Conservation (phyloP, 2,888 invertebrate species). For the Synergus japonicus region DNA sequence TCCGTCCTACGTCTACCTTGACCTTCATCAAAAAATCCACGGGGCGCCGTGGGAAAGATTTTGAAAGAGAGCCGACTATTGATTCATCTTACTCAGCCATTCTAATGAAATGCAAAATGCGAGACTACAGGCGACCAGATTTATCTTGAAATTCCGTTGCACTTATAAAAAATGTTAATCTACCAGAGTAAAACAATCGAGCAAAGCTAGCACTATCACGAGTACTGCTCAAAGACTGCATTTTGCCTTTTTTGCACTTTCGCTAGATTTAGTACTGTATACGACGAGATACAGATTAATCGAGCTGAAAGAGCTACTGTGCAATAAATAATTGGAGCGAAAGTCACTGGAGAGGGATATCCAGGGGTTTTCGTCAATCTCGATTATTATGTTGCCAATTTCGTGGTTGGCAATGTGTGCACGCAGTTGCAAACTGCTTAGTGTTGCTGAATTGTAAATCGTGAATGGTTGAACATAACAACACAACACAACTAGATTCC, state of each 20-base stretch:
- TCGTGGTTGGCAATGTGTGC: slow-evolving; percentile 23
- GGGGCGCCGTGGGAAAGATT: not conserved
- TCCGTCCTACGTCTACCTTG: not conserved
- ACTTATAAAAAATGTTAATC: slow-evolving; percentile 14
- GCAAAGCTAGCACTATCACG: slow-evolving; percentile 25
- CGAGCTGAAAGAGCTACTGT: slow-evolving; percentile 36
- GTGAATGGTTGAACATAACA: slow-evolving; percentile 5
- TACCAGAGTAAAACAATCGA: slow-evolving; percentile 6
- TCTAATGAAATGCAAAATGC: slow-evolving; percentile 13
- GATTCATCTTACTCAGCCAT: slow-evolving; percentile 16
- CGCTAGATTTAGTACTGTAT: not conserved
- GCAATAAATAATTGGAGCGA: slow-evolving; percentile 36
- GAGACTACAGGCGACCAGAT: not conserved
- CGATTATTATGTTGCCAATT: slow-evolving; percentile 32
- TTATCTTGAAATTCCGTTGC: slow-evolving; percentile 4
- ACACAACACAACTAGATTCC: not conserved
- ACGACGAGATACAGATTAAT: slow-evolving; percentile 21
- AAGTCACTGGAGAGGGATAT: slow-evolving; percentile 20
- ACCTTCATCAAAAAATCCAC: not conserved
- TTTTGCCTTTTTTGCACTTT: slow-evolving; percentile 36
- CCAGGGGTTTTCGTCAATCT: slow-evolving; percentile 15
- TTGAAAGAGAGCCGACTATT: not conserved
- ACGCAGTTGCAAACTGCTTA: not conserved
- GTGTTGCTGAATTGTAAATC: slow-evolving; percentile 19
- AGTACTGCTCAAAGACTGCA: slow-evolving; percentile 11